Evolutionary conservation across 2,113 vertebrate species (phyloP), one percentile per base, ranked within the genome.

Genomic region (Crocuta crocuta): DNA sequence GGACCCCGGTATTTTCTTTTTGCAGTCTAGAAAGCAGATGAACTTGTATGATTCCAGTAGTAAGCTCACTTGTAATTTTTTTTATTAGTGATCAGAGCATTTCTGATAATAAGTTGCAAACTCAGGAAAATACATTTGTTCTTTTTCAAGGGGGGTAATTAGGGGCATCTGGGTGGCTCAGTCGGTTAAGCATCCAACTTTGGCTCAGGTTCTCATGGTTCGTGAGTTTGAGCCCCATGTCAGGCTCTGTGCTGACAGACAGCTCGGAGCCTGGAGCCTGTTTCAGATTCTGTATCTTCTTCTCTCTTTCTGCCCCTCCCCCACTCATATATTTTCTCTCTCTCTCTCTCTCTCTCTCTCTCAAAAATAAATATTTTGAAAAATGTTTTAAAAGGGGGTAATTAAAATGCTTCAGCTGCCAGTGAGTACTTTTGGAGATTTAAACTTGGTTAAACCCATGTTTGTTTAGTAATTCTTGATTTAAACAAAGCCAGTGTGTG

Each of bases 51-150:
- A 79, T 81, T 5, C 10, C 24, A 53, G 4, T n/a, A 73, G 58
- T 96, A 94, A 95, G 87, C 43, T 84, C 63, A 48, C 48, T 79
- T 65, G 15, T 43, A 23, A 28, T 39, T 92, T 81, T 85, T 31
- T 89, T 81, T 31, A 76, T 95, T 86, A 58, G 66, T 91, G 79
- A 93, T 3, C 39, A 43, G 48, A 53, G 33, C 50, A 93, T 94
- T 97, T 96, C 73, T 97, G 48, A 78, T 94, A 91, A 89, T 84
- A 78, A 96, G 55, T 89, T 95, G 26, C 79, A 89, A 97, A 95
- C 28, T 65, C 87, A 83, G 65, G 55, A 73, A 85, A 94, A 92
- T 84, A 26, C 19, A 26, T 96, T 94, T 84, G n/a, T 96, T 87
- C 66, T 79, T 89, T 87, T 94, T 80, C 90, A 96, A 33, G 63